Conservation (phyloP, 2,888 invertebrate genomes). For the Charanyca ferruginea region DNA sequence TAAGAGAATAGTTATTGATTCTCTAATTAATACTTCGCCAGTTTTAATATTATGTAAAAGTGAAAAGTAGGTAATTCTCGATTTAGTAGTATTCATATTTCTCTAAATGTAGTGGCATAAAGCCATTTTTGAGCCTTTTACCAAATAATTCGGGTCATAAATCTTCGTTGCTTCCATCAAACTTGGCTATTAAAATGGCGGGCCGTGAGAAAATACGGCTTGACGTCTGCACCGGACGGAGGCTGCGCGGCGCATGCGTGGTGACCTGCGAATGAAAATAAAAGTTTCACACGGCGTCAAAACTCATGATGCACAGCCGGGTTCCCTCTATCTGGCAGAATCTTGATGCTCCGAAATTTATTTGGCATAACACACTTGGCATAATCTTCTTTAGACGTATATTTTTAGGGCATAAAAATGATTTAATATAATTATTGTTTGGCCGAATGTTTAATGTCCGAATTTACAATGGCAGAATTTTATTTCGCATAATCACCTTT, state of each 20-base stretch:
- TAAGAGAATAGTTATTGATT: too few relatives aligned
- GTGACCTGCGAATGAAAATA: slow-evolving; percentile 39
- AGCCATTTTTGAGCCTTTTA: background rate
- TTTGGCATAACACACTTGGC: too few relatives aligned
- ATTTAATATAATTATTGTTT: too few relatives aligned
- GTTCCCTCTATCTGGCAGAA: too few relatives aligned
- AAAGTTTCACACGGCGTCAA: slow-evolving; percentile 17
- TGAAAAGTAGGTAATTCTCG: background rate
- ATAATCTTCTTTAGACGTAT: too few relatives aligned
- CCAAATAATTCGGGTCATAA: slow-evolving; percentile 7
- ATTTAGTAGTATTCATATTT: background rate
- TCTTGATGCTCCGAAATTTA: too few relatives aligned
- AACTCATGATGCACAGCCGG: slow-evolving; percentile 15
- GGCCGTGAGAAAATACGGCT: background rate
- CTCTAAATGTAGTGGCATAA: background rate
- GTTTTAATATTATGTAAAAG: background rate
- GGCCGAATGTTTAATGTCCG: too few relatives aligned
- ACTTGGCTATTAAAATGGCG: slow-evolving; percentile 22
- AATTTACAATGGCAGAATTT: too few relatives aligned
- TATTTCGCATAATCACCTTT: too few relatives aligned
- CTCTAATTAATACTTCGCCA: background rate
- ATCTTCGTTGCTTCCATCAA: slow-evolving; percentile 12
- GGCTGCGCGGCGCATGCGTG: slow-evolving; percentile 49
- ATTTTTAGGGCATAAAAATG: too few relatives aligned
- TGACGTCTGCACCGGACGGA: slow-evolving; percentile 37